Conservation (phyloP, 2,888 invertebrate genomes). For the Eupithecia pulchellata region DNA sequence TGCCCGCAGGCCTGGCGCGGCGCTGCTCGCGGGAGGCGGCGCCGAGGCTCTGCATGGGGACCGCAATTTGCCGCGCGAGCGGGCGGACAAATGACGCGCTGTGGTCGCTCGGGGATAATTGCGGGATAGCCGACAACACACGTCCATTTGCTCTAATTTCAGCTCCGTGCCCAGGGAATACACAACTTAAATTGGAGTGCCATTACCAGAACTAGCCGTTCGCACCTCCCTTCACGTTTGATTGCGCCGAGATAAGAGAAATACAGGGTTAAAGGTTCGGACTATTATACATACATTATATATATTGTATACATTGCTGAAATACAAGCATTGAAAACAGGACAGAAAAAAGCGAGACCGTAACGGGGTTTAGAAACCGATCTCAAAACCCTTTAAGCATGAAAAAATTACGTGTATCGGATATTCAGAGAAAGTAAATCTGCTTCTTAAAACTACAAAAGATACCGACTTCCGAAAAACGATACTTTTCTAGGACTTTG, state of each 20-base stretch:
- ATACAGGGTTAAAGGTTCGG: no score
- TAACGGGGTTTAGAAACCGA: no score
- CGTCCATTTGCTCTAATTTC: conserved; percentile 25
- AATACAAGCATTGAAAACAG: no score
- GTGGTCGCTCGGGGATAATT: conserved; percentile 19
- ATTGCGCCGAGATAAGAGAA: neutral
- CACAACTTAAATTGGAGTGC: conserved; percentile 14
- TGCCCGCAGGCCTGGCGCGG: neutral
- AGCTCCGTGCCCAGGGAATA: conserved; percentile 19
- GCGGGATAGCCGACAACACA: conserved; percentile 17
- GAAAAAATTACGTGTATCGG: no score
- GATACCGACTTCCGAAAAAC: neutral
- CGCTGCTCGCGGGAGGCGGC: neutral
- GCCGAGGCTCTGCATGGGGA: conserved; percentile 16
- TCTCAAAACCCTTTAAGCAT: no score
- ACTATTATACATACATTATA: no score
- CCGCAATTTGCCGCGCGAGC: conserved; percentile 25
- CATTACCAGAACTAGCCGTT: conserved; percentile 9
- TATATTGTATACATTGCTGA: no score
- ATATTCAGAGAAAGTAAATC: neutral
- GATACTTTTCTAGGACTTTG: conserved; percentile 12
- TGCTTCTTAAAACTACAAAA: neutral
- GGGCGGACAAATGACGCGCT: conserved; percentile 20
- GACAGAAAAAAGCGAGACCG: no score
- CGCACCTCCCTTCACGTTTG: neutral